Evolutionary conservation across 2,113 vertebrate species (phyloP), one percentile per base, ranked within the genome.

Genomic region (Fulmarus glacialis): DNA sequence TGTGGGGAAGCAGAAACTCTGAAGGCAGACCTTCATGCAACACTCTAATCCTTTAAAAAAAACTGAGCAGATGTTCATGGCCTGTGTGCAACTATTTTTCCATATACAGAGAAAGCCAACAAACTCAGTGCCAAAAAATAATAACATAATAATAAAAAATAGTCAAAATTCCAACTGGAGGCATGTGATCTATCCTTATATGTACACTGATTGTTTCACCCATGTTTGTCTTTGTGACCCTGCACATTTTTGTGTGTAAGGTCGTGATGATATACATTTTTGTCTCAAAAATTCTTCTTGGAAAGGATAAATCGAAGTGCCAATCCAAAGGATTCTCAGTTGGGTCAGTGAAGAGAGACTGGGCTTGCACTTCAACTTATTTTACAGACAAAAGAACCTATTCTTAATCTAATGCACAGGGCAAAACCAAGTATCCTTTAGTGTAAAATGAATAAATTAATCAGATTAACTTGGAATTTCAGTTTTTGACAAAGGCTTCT

Each of bases 391-490:
- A 63, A 75, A 12, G 40, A 66, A 55, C 24, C 20, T 34, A 21
- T 79, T 86, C 48, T 93, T 64, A 79, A 38, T 58, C 10, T 42
- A 91, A 75, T 11, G 20, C 24, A 58, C 34, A 70, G 40, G 29
- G 52, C 67, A 58, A 80, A 60, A 11, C 3, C n/a, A 89, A 85
- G 17, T 75, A 43, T 75, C 40, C 60, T 71, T 55, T 56, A 71
- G 45, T 52, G 38, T 78, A 87, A 97, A 91, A 87, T 62, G 32
- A 92, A 84, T 70, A 89, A 90, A 83, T 87, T 87, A 92, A 91
- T 93, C 64, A 72, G 83, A 96, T 93, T 89, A 94, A 72, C 40
- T 75, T 82, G 83, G 87, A 89, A 82, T 96, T 96, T 84, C 58
- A 34, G 40, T 75, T 89, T 95, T 78, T 91, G 48, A 92, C 80